phyloP scores from a whole-genome alignment of 2,888 invertebrate species.

The Zele albiditarsus region DNA sequence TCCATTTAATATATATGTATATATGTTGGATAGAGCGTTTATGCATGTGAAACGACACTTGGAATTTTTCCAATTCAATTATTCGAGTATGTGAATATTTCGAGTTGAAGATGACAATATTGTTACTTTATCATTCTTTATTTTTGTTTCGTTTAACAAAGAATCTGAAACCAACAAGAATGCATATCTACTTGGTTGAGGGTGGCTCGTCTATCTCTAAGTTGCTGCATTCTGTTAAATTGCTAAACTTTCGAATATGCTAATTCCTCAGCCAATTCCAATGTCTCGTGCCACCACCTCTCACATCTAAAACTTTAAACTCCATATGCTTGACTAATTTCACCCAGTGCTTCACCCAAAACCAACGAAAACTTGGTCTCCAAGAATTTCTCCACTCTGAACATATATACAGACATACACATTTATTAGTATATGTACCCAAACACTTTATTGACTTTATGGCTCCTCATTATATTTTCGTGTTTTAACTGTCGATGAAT shows the following conservation, averaged over 20 bases:
- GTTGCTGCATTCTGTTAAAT: conserved; percentile 44
- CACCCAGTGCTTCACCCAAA: conserved; percentile 34
- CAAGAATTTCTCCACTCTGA: not conserved
- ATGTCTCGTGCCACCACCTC: conserved; percentile 44
- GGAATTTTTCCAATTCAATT: conserved; percentile 1
- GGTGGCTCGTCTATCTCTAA: conserved; percentile 29
- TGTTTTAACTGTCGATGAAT: conserved; percentile 28
- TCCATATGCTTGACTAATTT: conserved; percentile 40
- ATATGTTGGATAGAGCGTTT: not conserved
- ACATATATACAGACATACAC: not conserved
- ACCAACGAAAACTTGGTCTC: not conserved
- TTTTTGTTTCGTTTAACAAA: not conserved
- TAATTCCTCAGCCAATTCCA: conserved; percentile 50
- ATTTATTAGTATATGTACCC: conserved; percentile 21
- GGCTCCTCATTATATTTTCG: not conserved
- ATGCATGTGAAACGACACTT: not conserved
- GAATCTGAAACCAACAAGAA: conserved; percentile 15
- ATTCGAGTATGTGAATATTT: not conserved
- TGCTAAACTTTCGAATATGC: conserved; percentile 53
- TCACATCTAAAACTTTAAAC: conserved; percentile 39
- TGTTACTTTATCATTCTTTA: not conserved
- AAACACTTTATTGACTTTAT: not conserved
- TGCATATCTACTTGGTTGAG: conserved; percentile 22
- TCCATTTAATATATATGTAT: not conserved
- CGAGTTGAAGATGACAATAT: not conserved